Evolutionary conservation across 2,888 invertebrate genomes (phyloP).

Genomic region (Drosophila mercatorum): DNA sequence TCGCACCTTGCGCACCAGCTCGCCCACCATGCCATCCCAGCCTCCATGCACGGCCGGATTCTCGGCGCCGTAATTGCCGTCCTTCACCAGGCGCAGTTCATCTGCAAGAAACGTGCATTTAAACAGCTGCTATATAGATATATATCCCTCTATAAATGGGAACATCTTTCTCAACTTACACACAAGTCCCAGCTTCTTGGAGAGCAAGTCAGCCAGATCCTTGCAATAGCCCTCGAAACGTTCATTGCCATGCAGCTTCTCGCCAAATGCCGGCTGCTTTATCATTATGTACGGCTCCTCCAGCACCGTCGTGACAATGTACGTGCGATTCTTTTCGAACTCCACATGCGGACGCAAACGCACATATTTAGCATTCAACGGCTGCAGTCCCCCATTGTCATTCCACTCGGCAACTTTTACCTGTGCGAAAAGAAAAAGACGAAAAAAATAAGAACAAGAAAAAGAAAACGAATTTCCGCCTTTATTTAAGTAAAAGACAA

Average conservation of each 20-base stretch:
- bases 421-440: constrained; percentile 70
- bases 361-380: constrained; percentile 91
- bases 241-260: constrained; percentile 89
- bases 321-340: constrained; percentile 93
- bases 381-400: constrained; percentile 90
- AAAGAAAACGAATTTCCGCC: constrained; percentile 2
- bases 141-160: background rate
- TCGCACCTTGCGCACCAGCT: constrained; percentile 93
- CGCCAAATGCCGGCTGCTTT: constrained; percentile 88
- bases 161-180: constrained; percentile 87
- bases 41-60: constrained; percentile 90
- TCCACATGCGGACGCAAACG: constrained; percentile 89
- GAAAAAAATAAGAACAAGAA: background rate
- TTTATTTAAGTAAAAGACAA: constrained; percentile 9
- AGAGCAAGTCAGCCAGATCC: constrained; percentile 93
- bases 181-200: constrained; percentile 92
- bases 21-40: constrained; percentile 96
- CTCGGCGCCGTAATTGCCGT: constrained; percentile 93
- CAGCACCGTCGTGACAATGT: constrained; percentile 93
- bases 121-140: constrained; percentile 12
- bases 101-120: constrained; percentile 86
- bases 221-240: constrained; percentile 96
- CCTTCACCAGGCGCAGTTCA: constrained; percentile 93
- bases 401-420: constrained; percentile 96
- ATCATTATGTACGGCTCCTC: constrained; percentile 96